These are phyloP conservation scores for Melanotaenia boesemani DNA, from an alignment of 2,797 vertebrate species.

Conservation along the genomic window DNA sequence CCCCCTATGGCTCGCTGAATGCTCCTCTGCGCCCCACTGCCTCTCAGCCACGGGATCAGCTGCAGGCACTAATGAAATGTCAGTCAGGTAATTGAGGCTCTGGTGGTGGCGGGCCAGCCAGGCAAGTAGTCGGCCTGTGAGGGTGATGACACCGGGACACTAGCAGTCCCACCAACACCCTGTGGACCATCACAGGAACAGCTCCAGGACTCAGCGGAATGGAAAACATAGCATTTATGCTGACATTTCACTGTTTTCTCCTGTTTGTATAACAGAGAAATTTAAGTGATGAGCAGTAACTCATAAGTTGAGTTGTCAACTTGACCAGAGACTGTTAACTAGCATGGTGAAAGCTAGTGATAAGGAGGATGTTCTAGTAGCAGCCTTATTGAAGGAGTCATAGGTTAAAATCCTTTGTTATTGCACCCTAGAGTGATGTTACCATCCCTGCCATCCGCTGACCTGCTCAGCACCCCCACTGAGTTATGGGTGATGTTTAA, in stretches of 20 bases:
- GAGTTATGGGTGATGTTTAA: constrained; percentile 84
- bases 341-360: constrained; percentile 37
- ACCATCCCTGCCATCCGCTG: constrained; percentile 67
- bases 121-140: constrained; percentile 73
- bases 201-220: constrained; percentile 57
- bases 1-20: constrained; percentile 52
- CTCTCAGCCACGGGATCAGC: constrained; percentile 84
- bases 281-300: constrained; percentile 30
- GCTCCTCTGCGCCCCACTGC: constrained; percentile 79
- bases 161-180: constrained; percentile 61
- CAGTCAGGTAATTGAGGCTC: constrained; percentile 86
- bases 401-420: constrained; percentile 83
- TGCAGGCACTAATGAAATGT: constrained; percentile 87
- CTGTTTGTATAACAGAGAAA: constrained; percentile 55
- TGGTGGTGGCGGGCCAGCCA: constrained; percentile 77
- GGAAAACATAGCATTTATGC: constrained; percentile 73
- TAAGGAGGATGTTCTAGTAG: constrained; percentile 52
- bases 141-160: constrained; percentile 77
- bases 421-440: constrained; percentile 80
- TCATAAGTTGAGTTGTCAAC: constrained; percentile 51
- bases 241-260: constrained; percentile 53
- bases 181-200: constrained; percentile 63
- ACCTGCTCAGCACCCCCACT: constrained; percentile 73
- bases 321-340: constrained; percentile 57
- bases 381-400: constrained; percentile 65